Conservation (phyloP, 1,140 invertebrate species). For the Oppia nitens region DNA sequence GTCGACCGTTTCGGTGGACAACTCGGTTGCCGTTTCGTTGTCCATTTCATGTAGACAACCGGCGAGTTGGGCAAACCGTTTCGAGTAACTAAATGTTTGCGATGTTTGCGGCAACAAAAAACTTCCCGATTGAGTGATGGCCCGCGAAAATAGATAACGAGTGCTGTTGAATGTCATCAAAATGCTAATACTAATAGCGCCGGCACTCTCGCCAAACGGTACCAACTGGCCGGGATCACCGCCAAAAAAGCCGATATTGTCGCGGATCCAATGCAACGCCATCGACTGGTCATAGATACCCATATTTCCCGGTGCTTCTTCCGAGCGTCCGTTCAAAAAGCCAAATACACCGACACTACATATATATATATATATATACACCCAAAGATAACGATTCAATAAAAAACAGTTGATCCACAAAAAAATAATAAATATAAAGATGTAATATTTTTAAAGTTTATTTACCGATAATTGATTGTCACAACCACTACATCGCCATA, state of each 20-base stretch:
- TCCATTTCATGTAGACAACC: conserved; percentile 37
- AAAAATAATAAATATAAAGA: conserved; percentile 52
- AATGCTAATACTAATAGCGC: conserved; percentile 13
- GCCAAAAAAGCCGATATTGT: conserved; percentile 83
- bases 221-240: conserved; percentile 43
- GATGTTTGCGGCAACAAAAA: background rate
- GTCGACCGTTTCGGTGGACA: background rate
- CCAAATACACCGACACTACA: conserved; percentile 81
- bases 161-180: background rate
- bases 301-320: conserved; percentile 81
- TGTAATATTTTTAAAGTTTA: conserved; percentile 36
- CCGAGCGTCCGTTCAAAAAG: conserved; percentile 66
- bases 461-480: conserved; percentile 71
- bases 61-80: conserved; percentile 64
- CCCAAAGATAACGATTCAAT: too few species aligned
- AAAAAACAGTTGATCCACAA: too few species aligned
- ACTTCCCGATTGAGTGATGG: background rate
- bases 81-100: conserved; percentile 14
- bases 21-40: background rate
- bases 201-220: conserved; percentile 32
- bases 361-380: conserved; percentile 10
- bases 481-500: conserved; percentile 84
- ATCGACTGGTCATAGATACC: conserved; percentile 86
- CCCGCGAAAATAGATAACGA: background rate
- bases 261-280: conserved; percentile 79